phyloP scores from a whole-genome alignment of 2,797 vertebrate species.

The Spheniscus humboldti region DNA sequence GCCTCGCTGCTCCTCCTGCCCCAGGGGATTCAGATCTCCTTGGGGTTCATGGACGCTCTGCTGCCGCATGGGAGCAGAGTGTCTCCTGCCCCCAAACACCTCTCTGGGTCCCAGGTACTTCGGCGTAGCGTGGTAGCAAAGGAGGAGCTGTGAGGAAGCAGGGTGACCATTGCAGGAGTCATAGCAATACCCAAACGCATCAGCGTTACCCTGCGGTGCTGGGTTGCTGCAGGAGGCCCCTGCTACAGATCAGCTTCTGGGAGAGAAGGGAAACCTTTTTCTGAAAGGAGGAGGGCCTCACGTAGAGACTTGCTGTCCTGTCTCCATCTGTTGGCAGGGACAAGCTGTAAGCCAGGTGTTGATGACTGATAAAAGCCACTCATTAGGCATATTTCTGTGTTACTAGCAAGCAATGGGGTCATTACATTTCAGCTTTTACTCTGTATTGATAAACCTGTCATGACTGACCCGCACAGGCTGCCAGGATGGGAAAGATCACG shows the following conservation, averaged over 20 bases:
- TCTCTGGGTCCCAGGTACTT: background rate
- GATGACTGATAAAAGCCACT: background rate
- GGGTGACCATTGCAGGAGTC: background rate
- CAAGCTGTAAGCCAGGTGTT: background rate
- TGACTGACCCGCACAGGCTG: background rate
- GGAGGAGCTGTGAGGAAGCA: background rate
- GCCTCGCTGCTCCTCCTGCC: background rate
- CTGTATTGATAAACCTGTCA: background rate
- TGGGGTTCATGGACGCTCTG: background rate
- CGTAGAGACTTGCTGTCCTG: background rate
- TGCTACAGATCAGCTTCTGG: background rate
- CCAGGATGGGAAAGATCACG: accelerated
- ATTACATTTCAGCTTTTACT: background rate
- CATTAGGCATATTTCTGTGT: background rate
- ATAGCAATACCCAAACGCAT: background rate
- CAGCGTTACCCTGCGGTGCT: accelerated
- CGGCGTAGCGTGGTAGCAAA: accelerated
- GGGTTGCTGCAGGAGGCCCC: background rate
- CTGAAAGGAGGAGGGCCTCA: background rate
- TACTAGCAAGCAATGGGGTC: background rate
- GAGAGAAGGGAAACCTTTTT: background rate
- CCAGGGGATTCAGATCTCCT: background rate
- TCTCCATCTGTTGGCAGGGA: background rate
- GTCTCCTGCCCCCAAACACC: background rate
- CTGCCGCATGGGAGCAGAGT: background rate